Evolutionary conservation across 1,140 invertebrate species (phyloP), one percentile per base, ranked within the genome.

Genomic region (Parasteatoda tepidariorum): DNA sequence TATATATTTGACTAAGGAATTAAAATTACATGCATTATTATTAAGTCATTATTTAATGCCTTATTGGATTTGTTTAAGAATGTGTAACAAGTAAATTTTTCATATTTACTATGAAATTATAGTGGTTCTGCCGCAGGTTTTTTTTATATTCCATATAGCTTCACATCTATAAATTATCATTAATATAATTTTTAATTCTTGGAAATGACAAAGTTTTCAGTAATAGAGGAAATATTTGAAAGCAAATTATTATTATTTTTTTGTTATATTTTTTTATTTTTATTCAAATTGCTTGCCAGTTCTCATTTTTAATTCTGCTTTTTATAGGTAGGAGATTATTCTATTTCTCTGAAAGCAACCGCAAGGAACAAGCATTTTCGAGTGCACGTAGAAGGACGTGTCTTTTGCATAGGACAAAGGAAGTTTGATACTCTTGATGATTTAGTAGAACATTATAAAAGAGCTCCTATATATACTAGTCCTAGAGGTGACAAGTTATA

Each of bases 281-380:
- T n/a, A n/a, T n/a, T n/a, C n/a, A n/a, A n/a, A 61, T 28, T 61
- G 7, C n/a, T 24, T 24, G 26, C n/a, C n/a, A 24, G 11, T 61
- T n/a, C 24, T 1, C n/a, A 61, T 7, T 22, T 61, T 61, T 24
- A 2, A 24, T 84, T 82, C 84, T 86, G 85, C 85, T 88, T 91
- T 91, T 62, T 71, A 24, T 89, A 99, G 97, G 94, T 96, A 91
- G 98, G 98, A 82, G 98, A 99, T 90, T 99, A 95, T 90, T 99
- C 98, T 48, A 97, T 99, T 85, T 99, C 98, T 34, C 91, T 99
- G 86, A 99, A 99, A 91, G 98, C 98, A 61, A 95, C 96, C 66
- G 95, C 95, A 38, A 94, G 97, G 83, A 99, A 99, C 91, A 99
- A 99, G 90, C 98, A 99, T 90, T 99, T 99, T 91, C 93, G 98